Base-by-base conservation (phyloP, 1,140 invertebrate genomes). In the Drosophila simulans region DNA sequence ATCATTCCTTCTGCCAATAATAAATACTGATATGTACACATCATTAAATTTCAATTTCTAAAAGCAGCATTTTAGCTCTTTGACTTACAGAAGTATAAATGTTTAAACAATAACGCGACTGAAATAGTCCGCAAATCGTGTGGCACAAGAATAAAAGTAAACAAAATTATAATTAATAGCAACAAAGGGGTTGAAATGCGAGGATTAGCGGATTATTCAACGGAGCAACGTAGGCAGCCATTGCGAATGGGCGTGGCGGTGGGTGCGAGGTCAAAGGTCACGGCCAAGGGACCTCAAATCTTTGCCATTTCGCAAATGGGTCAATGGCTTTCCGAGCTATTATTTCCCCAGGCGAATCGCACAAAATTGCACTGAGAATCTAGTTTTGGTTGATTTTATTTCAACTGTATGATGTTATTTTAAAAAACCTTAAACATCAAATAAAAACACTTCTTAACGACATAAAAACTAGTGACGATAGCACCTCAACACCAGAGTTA, bases 231-330 rank as follows among this genome's bases (percentile, higher is more conserved):
- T 57, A 31, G 42, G 27, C 40, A 48, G 22, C 20, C 5, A 40
- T n/a, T 42, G 34, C 12, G 15, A 22, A 7, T 4, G 20, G 11
- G n/a, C 3, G 27, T 15, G 22, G 13, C 15, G 25, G 27, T 17
- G 27, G 27, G 27, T 34, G 31, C 34, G 13, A 34, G 59, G 59
- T 65, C 59, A 65, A 52, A 20, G 64, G 35, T 68, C 64, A 68
- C 4, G 60, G 15, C 43, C 59, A n/a, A 42, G 11, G 11, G 22
- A 25, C 15, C 43, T 54, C 22, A 43, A 54, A 54, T 31, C 39
- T 20, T 34, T 52, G 65, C 15, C 42, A 35, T 55, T 69, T 54
- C 13, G 22, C 25, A 55, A 64, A 55, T 64, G 60, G 52, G 60
- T 20, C 54, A 65, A 51, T 58, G 46, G 17, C 7, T 63, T 13